Evolutionary conservation across 1,140 invertebrate species (phyloP), one percentile per base, ranked within the genome.

Genomic region (Mercenaria mercenaria): DNA sequence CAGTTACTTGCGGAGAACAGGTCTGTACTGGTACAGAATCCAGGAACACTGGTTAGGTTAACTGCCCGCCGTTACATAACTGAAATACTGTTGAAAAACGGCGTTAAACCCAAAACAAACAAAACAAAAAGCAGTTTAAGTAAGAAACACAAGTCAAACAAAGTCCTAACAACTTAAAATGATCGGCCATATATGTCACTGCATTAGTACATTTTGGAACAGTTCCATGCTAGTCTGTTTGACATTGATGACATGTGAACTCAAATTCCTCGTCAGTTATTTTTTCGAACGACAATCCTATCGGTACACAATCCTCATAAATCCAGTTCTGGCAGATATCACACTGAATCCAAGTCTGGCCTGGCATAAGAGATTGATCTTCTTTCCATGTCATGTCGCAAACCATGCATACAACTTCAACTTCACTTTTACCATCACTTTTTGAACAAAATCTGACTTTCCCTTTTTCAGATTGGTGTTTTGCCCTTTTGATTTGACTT

Each of bases 351-450:
- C 84, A 86, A 29, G 47, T 77, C 23, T 86, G 74, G 26, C 84
- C 72, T 32, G 77, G 39, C 52, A 76, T 59, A 0, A 86, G 50
- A 20, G n/a, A 11, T 34, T 86, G 47, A 77, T 77, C 72, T 61
- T 86, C 72, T 56, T n/a, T 59, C 84, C 84, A 77, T 52, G 69
- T 77, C 72, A 86, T 77, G 39, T 86, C 84, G 61, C 84, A 86
- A 13, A 29, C 50, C 39, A 76, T 50, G 39, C 72, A 77, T 47
- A 26, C 20, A 77, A 47, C 72, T 29, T 77, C 34, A 39, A 61
- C 50, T 67, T 67, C 61, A 67, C 4, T 37, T 29, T 67, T 26
- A 86, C 20, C 1, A 74, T 41, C 10, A 11, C 26, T 26, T 61
- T 61, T 61, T 8, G 10, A 20, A n/a, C 23, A n/a, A n/a, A 4